Base-by-base conservation (phyloP, 2,113 vertebrate species). In the Brachirus orientalis region DNA sequence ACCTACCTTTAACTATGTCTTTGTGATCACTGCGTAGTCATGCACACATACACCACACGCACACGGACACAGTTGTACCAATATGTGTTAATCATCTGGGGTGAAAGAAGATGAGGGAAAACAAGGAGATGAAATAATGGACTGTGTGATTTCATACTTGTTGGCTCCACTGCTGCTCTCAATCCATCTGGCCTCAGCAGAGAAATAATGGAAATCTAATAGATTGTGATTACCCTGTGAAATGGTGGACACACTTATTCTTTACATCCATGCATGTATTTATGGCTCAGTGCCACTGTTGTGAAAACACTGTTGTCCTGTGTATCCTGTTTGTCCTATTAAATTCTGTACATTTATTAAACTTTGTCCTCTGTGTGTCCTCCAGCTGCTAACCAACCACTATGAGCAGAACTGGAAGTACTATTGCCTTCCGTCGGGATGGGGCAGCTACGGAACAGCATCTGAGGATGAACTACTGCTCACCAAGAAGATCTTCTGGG, bases 401-500 rank as follows among this genome's bases (percentile, higher is more conserved):
- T 99, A 98, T 28, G 97, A 98, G 75, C 98, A 96, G 87, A 96
- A 96, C 90, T 99, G 98, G 98, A 98, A 98, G 91, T 99, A 95
- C 69, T 99, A 99, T 90, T 99, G 98, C 82, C 95, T 99, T 54
- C 97, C 97, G 3, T 95, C 95, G 0, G 97, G 98, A 66, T 96
- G 96, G 95, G 96, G 96, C 35, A 95, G 93, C 90, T 97, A 94
- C 9, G 97, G 97, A 51, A 94, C 95, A 55, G 95, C 98, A 1
- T 95, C 95, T 20, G 98, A 96, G 66, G 98, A 98, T 60, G 98
- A 99, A 71, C 87, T 99, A 2, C 95, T 97, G 62, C 95, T 99
- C 90, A 98, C 98, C 10, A 97, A 98, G 91, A 99, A 97, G 83
- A 95, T 99, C 82, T 99, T 99, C 92, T 99, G 98, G 98, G 97